Evolutionary conservation across 2,797 vertebrate genomes (phyloP), one percentile per base, ranked within the genome.

Genomic region (Arvicola amphibius): DNA sequence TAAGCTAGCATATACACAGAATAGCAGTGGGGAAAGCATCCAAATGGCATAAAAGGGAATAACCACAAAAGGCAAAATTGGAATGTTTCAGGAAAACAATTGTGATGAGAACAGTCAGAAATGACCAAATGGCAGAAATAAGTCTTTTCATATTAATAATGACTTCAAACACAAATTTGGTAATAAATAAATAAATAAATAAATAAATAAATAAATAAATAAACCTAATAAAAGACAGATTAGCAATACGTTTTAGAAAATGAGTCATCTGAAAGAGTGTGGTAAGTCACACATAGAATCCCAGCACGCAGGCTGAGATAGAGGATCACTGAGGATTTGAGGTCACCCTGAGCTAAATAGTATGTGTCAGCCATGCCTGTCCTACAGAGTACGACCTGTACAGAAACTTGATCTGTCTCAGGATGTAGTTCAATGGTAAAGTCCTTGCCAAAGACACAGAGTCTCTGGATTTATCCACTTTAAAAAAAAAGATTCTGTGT

Each of bases 121-220:
- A 74, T n/a, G 9, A 63, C 56, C 91, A 81, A 94, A 80, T 48
- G 56, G 27, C 48, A 96, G 34, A 87, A n/a, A 92, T 81, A 84
- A 65, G 43, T 91, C 19, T 79, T 84, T 56, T 61, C 63, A 88
- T 51, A 80, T 65, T 65, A 85, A 85, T 71, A 84, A 84, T 32
- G 14, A 95, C 16, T 91, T 92, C 76, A 96, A 94, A 86, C 85
- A 27, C 78, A 90, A 88, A 96, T 11, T 79, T 96, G 65, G n/a
- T 94, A n/a, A n/a, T n/a, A 90, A 65, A 53, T 6, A 46, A 46
- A 46, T 4, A 43, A 43, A 43, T 43, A 59, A 84, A 65, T 34
- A 84, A 61, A 43, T n/a, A 90, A 65, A 53, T 6, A 46, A 46
- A 46, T 4, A 43, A 43, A 43, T 43, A 59, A 84, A 65, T 34